Evolutionary conservation across 2,888 invertebrate species (phyloP).

Genomic region (Caenorhabditis becei): DNA sequence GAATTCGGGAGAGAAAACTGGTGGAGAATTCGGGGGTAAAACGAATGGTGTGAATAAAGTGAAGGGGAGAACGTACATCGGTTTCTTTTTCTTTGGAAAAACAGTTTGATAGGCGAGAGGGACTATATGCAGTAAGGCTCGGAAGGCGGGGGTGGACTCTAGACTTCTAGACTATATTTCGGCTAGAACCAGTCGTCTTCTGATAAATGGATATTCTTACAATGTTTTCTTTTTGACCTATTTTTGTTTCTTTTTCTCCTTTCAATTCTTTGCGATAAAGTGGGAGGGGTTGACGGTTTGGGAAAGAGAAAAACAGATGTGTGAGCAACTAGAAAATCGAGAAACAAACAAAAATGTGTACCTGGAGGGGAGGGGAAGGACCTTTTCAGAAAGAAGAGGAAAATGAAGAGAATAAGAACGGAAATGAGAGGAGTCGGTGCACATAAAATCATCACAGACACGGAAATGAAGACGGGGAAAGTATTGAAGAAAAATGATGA

Average conservation of each 20-base stretch:
- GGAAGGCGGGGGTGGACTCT: not conserved
- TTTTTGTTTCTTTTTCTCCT: constrained; percentile 5
- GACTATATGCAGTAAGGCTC: constrained; percentile 20
- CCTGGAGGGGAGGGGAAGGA: not conserved
- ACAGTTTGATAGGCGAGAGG: constrained; percentile 17
- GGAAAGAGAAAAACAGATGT: constrained; percentile 6
- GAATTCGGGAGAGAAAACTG: constrained; percentile 19
- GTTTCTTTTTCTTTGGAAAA: constrained; percentile 50
- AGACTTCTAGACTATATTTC: not conserved
- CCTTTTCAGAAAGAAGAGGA: constrained; percentile 9
- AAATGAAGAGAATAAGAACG: constrained; percentile 24
- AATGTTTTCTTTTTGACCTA: constrained; percentile 10
- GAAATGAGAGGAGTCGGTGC: constrained; percentile 11
- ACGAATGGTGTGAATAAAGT: constrained; percentile 19
- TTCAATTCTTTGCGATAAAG: not conserved
- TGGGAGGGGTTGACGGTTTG: not conserved
- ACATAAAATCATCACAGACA: constrained; percentile 56
- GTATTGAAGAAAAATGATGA: constrained; percentile 21
- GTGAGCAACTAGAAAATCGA: constrained; percentile 42
- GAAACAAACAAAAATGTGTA: constrained; percentile 38
- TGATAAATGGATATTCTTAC: constrained; percentile 3
- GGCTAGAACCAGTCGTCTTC: not conserved
- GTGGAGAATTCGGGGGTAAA: constrained; percentile 26
- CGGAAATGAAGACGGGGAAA: constrained; percentile 57
- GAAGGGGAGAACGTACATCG: constrained; percentile 32